Evolutionary conservation across 2,113 vertebrate genomes (phyloP).

Genomic region (Ailurus styani): DNA sequence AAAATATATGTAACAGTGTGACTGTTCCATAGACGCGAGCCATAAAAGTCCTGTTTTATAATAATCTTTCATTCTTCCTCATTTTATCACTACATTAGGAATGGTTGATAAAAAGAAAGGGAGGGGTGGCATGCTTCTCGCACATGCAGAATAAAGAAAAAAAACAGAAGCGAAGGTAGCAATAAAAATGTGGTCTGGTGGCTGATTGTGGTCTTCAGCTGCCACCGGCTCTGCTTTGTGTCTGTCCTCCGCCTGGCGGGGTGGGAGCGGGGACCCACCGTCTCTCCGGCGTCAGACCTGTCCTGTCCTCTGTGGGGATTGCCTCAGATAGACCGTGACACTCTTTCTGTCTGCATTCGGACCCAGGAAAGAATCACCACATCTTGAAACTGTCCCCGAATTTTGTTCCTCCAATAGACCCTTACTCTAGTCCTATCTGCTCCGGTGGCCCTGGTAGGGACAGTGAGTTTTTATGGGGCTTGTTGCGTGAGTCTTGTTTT

Average conservation of each 20-base stretch:
- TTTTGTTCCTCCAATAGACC: neutral
- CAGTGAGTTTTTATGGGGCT: neutral
- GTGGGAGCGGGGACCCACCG: conserved; percentile 53
- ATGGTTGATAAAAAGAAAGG: conserved; percentile 73
- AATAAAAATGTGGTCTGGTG: conserved; percentile 48
- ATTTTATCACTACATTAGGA: conserved; percentile 76
- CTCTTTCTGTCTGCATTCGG: neutral
- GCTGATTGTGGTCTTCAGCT: conserved; percentile 52
- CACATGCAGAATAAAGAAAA: conserved; percentile 33
- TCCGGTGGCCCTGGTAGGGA: neutral
- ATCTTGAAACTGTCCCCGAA: neutral
- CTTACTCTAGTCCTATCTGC: neutral
- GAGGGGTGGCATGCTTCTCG: neutral
- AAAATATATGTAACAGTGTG: conserved; percentile 81
- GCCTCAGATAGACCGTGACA: accelerated
- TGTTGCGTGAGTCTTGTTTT: neutral
- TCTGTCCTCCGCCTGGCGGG: conserved; percentile 47
- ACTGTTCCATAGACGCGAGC: conserved; percentile 73
- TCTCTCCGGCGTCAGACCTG: conserved; percentile 22
- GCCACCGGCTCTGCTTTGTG: conserved; percentile 54
- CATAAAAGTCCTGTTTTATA: conserved; percentile 78
- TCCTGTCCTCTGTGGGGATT: neutral
- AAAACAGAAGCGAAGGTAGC: conserved; percentile 43
- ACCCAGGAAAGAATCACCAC: neutral
- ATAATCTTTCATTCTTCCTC: conserved; percentile 76